Base-by-base conservation (phyloP, 2,113 vertebrate species). In the Pan paniscus region DNA sequence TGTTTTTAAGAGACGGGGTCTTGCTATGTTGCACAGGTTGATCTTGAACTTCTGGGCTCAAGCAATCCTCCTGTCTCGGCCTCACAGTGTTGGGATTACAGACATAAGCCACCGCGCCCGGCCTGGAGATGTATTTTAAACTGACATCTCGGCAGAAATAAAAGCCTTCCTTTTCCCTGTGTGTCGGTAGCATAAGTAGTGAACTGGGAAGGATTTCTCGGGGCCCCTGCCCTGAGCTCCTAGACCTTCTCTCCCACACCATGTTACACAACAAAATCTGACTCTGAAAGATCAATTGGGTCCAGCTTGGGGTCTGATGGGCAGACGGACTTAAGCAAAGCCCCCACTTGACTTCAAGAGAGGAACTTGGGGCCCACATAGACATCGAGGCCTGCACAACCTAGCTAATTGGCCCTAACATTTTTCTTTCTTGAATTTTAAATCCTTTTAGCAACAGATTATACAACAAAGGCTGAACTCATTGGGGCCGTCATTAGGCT, bases 381-480 rank as follows among this genome's bases (percentile, higher is more conserved):
- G 89, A 16, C 10, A 0, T 0, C 4, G 2, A 43, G 40, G 70
- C n/a, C 93, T 13, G 10, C 5, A 70, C 68, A 25, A 5, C 20
- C 52, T 17, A 55, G 79, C 96, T 92, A 68, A 96, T 61, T 92
- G 93, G 82, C 67, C 52, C 59, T 81, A 48, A 38, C 83, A 9
- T 64, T 85, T 67, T 89, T 91, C 72, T 64, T 59, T 78, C 82
- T 38, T 18, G 79, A 78, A 61, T 86, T 43, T 89, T 76, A 92
- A 89, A 83, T 89, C 84, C 86, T 52, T 90, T 96, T 57, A 93
- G 64, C 59, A 4, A 30, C 72, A 78, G 89, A 88, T 90, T 75
- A 32, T 0, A 6, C 2, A 20, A 57, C 88, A 88, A 87, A 64
- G 82, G 27, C 81, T 79, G 80, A 52, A 40, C 13, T 93, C 46